Evolutionary conservation across 23 tunicate genomes (phyloP).

Genomic region (Trididemnum clinides): DNA sequence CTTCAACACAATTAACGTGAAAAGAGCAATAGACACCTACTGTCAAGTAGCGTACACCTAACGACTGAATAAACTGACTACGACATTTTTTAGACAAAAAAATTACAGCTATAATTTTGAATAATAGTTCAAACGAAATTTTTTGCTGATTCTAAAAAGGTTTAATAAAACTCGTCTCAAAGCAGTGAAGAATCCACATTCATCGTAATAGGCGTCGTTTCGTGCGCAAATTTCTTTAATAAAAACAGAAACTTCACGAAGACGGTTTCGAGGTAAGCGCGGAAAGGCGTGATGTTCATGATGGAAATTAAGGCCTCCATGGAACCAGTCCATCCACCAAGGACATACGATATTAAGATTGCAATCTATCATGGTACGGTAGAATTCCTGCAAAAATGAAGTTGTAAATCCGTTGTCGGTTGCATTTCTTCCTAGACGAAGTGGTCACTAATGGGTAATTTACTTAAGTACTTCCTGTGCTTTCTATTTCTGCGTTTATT

Average conservation of each 20-base stretch:
- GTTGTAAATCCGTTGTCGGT: too few relatives aligned
- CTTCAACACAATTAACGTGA: too few relatives aligned
- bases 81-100: too few relatives aligned
- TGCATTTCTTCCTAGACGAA: too few relatives aligned
- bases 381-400: conserved; percentile 72
- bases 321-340: conserved; percentile 93
- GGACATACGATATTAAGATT: conserved; percentile 80
- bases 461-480: too few relatives aligned
- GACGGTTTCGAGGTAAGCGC: conserved; percentile 74
- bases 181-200: conserved; percentile 52
- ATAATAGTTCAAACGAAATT: not conserved
- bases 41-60: too few relatives aligned
- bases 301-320: conserved; percentile 91
- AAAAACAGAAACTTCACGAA: conserved; percentile 58
- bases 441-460: too few relatives aligned
- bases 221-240: conserved; percentile 63
- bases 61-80: too few relatives aligned
- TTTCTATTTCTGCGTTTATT: too few relatives aligned
- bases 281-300: conserved; percentile 94
- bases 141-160: conserved; percentile 32
- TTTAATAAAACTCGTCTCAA: conserved; percentile 47
- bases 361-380: conserved; percentile 74
- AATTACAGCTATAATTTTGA: not conserved
- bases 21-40: too few relatives aligned
- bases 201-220: conserved; percentile 73